Evolutionary conservation across 2,888 invertebrate genomes (phyloP), one percentile per base, ranked within the genome.

Genomic region (Lasioglossum leucozonium): DNA sequence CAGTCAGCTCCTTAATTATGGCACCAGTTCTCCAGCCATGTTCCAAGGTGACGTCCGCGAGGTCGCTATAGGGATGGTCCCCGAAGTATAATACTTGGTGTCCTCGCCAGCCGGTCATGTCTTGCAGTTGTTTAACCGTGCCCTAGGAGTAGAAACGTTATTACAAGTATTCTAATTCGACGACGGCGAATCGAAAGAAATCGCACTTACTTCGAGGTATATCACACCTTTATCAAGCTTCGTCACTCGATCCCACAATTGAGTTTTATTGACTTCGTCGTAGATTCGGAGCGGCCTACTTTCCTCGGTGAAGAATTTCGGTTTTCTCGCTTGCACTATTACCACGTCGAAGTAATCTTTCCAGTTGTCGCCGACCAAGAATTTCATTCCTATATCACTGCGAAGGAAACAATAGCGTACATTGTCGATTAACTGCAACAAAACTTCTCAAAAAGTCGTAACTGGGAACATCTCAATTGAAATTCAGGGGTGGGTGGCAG

Each of bases 1-100:
- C 99, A 91, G 97, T 97, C 67, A 99, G 95, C 95, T 99, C 99
- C 91, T 98, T 98, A 88, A 99, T 99, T 87, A 99, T 99, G 58
- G 99, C 99, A 0, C 99, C 99, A 5, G 99, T 99, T 90, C 99
- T 96, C 99, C 99, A 99, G 75, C 99, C 99, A 95, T 99, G 99
- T 94, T 99, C 98, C 55, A 99, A 95, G 0, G 99, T 99, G 62
- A 99, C 98, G 96, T 99, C 99, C 13, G 99, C 99, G 82, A 99
- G 96, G 95, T 99, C 99, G 93, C 97, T 98, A 95, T 99, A 99
- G 0, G 99, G 99, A 95, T 99, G 99, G 95, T 99, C 99, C 0
- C 99, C 99, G 95, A 99, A 99, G 95, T 99, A 99, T 37, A 99
- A 95, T 67, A 99, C 99, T 92, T 98, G 98, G 92, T 98, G 98